phyloP scores from a whole-genome alignment of 2,113 vertebrate species.

The Galeopterus variegatus region DNA sequence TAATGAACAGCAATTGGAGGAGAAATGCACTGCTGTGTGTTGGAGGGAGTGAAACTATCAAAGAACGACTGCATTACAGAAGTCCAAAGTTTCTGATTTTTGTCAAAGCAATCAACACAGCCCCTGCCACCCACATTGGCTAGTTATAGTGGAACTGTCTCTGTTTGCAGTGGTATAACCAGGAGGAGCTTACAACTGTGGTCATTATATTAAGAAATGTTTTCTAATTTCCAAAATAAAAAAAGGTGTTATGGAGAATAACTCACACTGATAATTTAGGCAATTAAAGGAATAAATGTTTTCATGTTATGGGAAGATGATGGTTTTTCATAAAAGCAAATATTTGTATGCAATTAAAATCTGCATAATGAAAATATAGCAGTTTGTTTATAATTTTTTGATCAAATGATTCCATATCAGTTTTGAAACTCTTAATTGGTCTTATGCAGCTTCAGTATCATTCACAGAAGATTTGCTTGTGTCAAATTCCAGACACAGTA shows the following conservation, averaged over 20 bases:
- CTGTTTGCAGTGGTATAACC: not conserved
- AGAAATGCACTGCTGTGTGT: not conserved
- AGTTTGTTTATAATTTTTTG: not conserved
- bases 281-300: not conserved
- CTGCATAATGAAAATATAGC: not conserved
- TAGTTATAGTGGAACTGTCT: not conserved
- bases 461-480: not conserved
- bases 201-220: not conserved
- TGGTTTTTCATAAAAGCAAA: not conserved
- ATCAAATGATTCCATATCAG: not conserved
- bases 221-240: constrained; percentile 46
- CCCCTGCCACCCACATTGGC: too few species aligned
- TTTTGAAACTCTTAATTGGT: not conserved
- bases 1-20: not conserved
- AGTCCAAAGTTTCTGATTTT: not conserved
- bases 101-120: not conserved
- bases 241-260: not conserved
- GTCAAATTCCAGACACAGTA: not conserved
- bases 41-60: not conserved
- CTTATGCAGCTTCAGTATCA: not conserved
- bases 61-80: not conserved
- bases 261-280: not conserved
- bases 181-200: not conserved
- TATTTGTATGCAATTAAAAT: constrained; percentile 15
- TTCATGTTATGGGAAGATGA: not conserved